phyloP scores from a whole-genome alignment of 2,888 invertebrate species.

The Phengaris alcon region DNA sequence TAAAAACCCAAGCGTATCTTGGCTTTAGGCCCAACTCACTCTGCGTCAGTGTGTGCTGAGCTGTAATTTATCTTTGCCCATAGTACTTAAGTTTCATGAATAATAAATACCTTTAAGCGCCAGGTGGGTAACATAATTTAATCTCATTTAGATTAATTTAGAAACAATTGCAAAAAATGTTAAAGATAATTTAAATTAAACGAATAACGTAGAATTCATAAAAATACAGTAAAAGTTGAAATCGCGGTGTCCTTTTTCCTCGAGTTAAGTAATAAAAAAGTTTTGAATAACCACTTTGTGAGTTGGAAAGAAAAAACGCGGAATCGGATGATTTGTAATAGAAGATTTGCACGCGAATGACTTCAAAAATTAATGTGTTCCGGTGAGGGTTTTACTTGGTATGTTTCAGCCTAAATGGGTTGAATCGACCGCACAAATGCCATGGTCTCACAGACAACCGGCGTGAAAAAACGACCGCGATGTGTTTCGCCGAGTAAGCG shows the following conservation, averaged over 20 bases:
- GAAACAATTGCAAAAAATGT: background rate
- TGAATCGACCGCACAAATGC: no score
- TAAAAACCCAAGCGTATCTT: no score
- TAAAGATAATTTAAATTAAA: background rate
- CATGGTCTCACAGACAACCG: background rate
- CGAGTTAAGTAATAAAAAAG: conserved; percentile 23
- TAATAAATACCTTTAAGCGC: no score
- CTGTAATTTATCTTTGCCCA: no score
- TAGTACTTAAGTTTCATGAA: no score
- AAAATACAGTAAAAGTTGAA: conserved; percentile 14
- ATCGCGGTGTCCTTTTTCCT: conserved; percentile 3
- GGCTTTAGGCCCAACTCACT: no score
- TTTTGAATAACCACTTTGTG: conserved; percentile 23
- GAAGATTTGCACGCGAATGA: background rate
- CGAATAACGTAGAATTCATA: background rate
- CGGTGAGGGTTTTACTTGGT: background rate
- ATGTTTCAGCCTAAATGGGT: background rate
- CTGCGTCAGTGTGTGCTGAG: no score
- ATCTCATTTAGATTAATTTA: no score
- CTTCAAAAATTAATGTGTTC: conserved; percentile 6
- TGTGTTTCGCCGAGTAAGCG: background rate
- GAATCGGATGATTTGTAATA: conserved; percentile 17
- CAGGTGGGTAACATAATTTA: no score
- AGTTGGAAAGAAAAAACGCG: conserved; percentile 21
- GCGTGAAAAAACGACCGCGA: background rate